A percentile compares a stretch with the other conserved stretches of the same genome.
These are phyloP conservation scores for Petromus typicus DNA, from an alignment of 2,113 vertebrate species.

Conservation along the genomic window DNA sequence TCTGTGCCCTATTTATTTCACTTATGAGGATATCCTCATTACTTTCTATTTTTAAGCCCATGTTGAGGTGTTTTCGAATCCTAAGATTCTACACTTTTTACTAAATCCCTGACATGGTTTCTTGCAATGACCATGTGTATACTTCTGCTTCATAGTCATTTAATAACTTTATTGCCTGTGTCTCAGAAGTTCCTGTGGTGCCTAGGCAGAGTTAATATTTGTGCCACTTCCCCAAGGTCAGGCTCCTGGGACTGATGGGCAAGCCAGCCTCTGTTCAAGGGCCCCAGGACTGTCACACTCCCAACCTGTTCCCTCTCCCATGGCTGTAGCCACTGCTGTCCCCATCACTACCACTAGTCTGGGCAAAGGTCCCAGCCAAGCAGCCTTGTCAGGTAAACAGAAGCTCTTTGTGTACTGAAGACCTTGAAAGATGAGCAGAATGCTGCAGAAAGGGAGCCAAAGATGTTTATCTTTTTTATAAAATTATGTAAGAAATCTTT, in stretches of 20 bases:
- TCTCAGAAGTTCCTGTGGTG: neutral
- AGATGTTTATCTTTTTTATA: slow-evolving; percentile 9
- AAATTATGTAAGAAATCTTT: slow-evolving; percentile 20
- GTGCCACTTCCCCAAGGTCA: neutral
- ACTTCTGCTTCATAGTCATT: neutral
- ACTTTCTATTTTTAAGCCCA: slow-evolving; percentile 45
- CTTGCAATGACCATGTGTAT: neutral
- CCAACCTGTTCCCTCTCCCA: neutral
- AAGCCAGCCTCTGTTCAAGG: neutral
- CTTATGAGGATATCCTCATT: no score
- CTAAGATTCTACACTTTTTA: slow-evolving; percentile 12
- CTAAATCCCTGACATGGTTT: neutral
- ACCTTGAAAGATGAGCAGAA: slow-evolving; percentile 29
- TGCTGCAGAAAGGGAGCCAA: neutral
- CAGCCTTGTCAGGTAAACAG: neutral
- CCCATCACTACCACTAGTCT: neutral
- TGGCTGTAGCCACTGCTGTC: neutral
- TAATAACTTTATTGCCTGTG: neutral
- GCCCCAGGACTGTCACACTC: fast-evolving
- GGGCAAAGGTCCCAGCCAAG: neutral
- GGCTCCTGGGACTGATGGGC: neutral
- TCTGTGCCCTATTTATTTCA: no score
- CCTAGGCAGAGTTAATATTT: slow-evolving; percentile 9
- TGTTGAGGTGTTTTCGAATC: slow-evolving; percentile 16
- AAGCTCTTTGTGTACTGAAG: neutral